Base-by-base conservation (phyloP, 2,113 vertebrate genomes). In the Ursus arctos region DNA sequence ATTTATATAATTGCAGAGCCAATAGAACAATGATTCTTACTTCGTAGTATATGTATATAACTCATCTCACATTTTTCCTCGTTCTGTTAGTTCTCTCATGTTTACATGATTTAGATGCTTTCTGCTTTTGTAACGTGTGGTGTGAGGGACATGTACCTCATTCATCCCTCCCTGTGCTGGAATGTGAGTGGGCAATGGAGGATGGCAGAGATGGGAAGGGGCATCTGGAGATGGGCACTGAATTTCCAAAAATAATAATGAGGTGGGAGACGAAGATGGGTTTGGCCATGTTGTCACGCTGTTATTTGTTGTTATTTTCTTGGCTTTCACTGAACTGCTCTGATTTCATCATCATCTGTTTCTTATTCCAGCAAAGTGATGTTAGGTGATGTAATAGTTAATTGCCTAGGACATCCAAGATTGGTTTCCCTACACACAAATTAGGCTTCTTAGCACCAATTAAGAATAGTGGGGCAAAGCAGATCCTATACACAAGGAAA, bases 191-290 rank as follows among this genome's bases (percentile, higher is more conserved):
- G 28, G 31, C 9, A 16, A 18, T n/a, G 21, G 53, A 15, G 16
- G 21, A 49, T 19, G n/a, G 63, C 31, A 71, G 79, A 82, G 59
- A 83, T 61, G 5, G 14, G 47, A 76, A 89, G n/a, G 10, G 26
- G 18, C 61, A 55, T 88, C 69, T 43, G 49, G 76, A 21, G 63
- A 65, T 49, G 77, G 36, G 33, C 40, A 76, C 5, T 18, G 5
- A 65, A 67, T 59, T 97, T 93, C n/a, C n/a, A 81, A 79, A 95
- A 93, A 10, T 77, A 49, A 61, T 89, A 90, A 71, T n/a, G 18
- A 49, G 19, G 1, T 57, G 13, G 19, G 21, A 81, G 65, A 65
- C 55, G 67, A 69, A 6, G 55, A 31, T 21, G 15, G 12, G 22
- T 19, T 57, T 69, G 59, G 22, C 22, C 33, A 36, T 28, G 6